These are phyloP conservation scores for Lampris megalopsis DNA, from an alignment of 2,113 vertebrate species.

Conservation along the genomic window DNA sequence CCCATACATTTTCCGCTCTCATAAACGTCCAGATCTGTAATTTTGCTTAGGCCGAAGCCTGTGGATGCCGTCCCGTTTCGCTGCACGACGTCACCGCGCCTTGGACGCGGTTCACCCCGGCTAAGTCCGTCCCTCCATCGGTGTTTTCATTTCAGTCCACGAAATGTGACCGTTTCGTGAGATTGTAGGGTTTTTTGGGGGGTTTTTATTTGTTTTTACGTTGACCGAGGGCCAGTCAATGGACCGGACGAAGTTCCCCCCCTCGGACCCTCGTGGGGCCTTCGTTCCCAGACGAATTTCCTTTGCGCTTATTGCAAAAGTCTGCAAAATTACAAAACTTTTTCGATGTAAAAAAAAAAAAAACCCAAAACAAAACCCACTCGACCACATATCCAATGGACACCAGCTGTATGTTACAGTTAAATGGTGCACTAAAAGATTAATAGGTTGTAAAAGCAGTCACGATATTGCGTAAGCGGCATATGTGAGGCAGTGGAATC, in stretches of 20 bases:
- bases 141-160: constrained; percentile 63
- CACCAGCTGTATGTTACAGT: background rate
- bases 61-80: constrained; percentile 10
- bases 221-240: constrained; percentile 14
- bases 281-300: background rate
- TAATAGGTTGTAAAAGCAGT: background rate
- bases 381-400: background rate
- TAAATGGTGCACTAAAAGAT: background rate
- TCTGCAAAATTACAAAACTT: background rate
- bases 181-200: constrained; percentile 42
- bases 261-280: too few relatives aligned
- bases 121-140: constrained; percentile 49
- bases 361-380: background rate
- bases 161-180: constrained; percentile 46
- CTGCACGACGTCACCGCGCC: constrained; percentile 37
- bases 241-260: too few relatives aligned
- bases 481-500: constrained; percentile 36
- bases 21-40: constrained; percentile 18
- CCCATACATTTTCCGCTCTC: constrained; percentile 46
- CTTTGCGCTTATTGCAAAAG: constrained; percentile 9
- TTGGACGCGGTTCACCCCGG: constrained; percentile 7
- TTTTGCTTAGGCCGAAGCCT: constrained; percentile 25
- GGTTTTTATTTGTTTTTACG: constrained; percentile 34
- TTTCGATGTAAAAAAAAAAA: background rate
- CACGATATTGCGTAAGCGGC: constrained; percentile 22